Conservation (phyloP, 2,797 vertebrate genomes). For the Vespertilio murinus region DNA sequence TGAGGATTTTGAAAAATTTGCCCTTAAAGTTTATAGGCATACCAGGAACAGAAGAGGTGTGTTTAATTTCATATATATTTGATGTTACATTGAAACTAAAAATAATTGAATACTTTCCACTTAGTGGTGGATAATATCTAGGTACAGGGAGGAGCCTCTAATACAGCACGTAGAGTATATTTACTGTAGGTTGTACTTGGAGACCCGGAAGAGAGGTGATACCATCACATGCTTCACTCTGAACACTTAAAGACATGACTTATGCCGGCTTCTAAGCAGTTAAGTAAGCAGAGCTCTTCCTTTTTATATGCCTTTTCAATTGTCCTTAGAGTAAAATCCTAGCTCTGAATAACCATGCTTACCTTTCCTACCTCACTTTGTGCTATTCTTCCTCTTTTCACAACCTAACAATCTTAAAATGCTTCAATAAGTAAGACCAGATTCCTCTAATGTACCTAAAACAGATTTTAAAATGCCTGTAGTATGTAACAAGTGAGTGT, state of each 20-base stretch:
- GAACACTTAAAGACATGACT: neutral
- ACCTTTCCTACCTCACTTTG: neutral
- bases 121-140: neutral
- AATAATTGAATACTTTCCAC: neutral
- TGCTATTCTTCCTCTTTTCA: neutral
- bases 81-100: slow-evolving; percentile 8
- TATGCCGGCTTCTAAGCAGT: neutral
- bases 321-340: slow-evolving; percentile 6
- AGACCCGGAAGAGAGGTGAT: neutral
- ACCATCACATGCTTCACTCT: neutral
- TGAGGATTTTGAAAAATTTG: neutral
- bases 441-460: neutral
- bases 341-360: neutral
- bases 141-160: neutral
- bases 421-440: neutral
- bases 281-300: neutral
- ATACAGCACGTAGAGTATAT: neutral
- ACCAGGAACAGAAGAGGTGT: neutral
- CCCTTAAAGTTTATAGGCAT: neutral
- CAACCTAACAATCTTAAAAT: neutral
- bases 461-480: neutral
- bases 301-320: neutral
- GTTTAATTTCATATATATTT: neutral
- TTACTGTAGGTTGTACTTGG: neutral
- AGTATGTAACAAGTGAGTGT: neutral